Evolutionary conservation across 2,113 vertebrate species (phyloP).

Genomic region (Junco hyemalis): DNA sequence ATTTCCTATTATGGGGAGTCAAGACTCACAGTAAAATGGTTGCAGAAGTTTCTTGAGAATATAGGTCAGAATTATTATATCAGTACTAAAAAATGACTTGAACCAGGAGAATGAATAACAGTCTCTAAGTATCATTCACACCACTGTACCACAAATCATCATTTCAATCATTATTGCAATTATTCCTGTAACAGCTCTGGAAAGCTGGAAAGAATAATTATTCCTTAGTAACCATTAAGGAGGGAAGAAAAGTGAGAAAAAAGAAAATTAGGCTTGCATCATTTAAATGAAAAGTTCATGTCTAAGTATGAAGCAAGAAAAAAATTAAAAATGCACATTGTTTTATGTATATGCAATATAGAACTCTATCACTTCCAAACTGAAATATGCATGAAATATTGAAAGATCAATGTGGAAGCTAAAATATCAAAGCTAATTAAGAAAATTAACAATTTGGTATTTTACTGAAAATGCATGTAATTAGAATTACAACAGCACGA

Average conservation of each 20-base stretch:
- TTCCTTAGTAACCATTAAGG: not conserved
- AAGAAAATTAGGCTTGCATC: not conserved
- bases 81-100: not conserved
- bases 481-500: not conserved
- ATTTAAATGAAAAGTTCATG: slow-evolving; percentile 60
- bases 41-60: not conserved
- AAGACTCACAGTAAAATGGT: not conserved
- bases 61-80: not conserved
- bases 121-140: not conserved
- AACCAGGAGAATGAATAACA: not conserved
- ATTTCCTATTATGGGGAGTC: not conserved
- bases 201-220: slow-evolving; percentile 9
- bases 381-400: slow-evolving; percentile 39
- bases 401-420: slow-evolving; percentile 43
- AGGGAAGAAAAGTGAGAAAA: slow-evolving; percentile 14
- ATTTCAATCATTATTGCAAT: slow-evolving; percentile 22
- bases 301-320: not conserved
- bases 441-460: slow-evolving; percentile 62
- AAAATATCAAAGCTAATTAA: slow-evolving; percentile 69
- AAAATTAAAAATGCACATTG: not conserved
- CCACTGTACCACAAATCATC: not conserved
- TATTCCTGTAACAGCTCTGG: not conserved
- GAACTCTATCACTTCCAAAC: not conserved
- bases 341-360: not conserved
- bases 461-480: slow-evolving; percentile 53